Conservation (phyloP, 2,888 invertebrate genomes). For the Venusia cambrica region DNA sequence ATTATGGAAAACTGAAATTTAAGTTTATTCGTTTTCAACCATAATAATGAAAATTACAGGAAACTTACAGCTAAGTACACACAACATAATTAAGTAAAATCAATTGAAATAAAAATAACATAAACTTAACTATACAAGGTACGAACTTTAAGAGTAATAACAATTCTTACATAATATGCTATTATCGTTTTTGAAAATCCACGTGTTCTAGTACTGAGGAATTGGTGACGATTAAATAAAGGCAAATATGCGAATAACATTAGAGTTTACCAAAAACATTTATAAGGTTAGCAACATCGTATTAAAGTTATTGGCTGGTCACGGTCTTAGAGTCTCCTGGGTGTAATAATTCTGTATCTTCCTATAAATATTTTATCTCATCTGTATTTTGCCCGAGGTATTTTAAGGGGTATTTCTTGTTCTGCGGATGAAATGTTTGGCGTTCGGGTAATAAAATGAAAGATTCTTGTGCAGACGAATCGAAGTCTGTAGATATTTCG, state of each 20-base stretch:
- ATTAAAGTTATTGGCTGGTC: conserved; percentile 13
- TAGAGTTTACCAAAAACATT: conserved; percentile 24
- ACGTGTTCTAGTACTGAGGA: background rate
- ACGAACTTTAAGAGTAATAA: no score
- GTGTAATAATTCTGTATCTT: conserved; percentile 13
- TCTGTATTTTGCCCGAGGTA: conserved; percentile 2
- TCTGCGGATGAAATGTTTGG: conserved; percentile 7
- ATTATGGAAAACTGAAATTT: no score
- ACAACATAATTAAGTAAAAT: no score
- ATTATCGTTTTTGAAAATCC: background rate
- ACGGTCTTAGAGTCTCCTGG: conserved; percentile 6
- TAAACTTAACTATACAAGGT: no score
- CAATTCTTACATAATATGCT: no score
- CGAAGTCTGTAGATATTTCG: no score
- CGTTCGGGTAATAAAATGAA: background rate
- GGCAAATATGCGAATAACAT: conserved; percentile 26
- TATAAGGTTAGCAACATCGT: conserved; percentile 19
- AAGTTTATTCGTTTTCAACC: no score
- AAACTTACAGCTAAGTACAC: no score
- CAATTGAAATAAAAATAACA: no score
- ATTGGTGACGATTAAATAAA: conserved; percentile 27
- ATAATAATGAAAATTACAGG: no score
- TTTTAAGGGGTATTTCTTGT: conserved; percentile 5
- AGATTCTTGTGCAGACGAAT: background rate
- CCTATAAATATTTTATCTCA: conserved; percentile 15